Base-by-base conservation (phyloP, 1,140 invertebrate species). In the Danaus melanippus region DNA sequence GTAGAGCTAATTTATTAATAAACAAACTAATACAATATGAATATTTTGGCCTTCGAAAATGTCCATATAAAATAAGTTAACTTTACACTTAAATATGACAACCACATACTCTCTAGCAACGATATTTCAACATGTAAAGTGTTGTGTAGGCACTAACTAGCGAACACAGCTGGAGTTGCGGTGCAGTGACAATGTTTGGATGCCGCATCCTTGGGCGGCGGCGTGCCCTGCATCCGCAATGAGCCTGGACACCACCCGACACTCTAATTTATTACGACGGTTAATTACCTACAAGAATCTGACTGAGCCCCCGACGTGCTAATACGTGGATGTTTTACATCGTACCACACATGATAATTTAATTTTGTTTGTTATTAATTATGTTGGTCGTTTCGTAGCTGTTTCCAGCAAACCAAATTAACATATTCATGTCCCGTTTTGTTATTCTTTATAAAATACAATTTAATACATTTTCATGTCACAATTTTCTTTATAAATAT, bases 221-320 rank as follows among this genome's bases (percentile, higher is more conserved):
- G 47, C 73, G 75, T 77, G 78, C 66, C 48, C 60, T 60, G 79
- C 73, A 76, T 79, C 71, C 75, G 51, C 71, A 80, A 84, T 84
- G 71, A 79, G 71, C 52, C 62, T 60, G 64, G 65, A 72, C 71
- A 58, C 57, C 58, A 53, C 54, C 63, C 66, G 46, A 59, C 57
- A 59, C 66, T 71, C 70, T 82, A 80, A 84, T 86, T 86, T 84
- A 84, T 83, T 73, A 69, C 75, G 66, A 65, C 68, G 64, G 71
- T 76, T 80, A 80, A 82, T 83, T 81, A 81, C 75, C 70, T 74
- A 74, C 74, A 84, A 76, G 74, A 78, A 81, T 80, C 69, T 73
- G 71, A 80, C 54, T 78, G 69, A 68, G 69, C 56, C 53, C 21
- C 21, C 21, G 21, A 32, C 21, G 21, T 32, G 21, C 21, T 32